Evolutionary conservation across 2,797 vertebrate species (phyloP).

Genomic region (Phrynocephalus vlangalii): DNA sequence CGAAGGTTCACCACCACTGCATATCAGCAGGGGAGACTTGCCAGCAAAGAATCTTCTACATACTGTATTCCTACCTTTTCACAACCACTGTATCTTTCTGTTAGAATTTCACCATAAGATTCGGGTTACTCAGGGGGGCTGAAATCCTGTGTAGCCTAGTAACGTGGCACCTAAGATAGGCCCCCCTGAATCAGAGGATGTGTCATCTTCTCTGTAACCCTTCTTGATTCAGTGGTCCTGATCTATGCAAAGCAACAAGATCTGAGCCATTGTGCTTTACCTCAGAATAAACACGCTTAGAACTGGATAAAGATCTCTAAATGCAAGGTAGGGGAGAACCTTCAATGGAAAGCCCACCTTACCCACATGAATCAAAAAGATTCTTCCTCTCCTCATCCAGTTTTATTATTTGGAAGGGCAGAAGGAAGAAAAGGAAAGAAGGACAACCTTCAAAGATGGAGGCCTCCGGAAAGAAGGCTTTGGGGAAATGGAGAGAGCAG

Average conservation of each 20-base stretch:
- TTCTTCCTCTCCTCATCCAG: not conserved
- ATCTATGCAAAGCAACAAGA: too few species aligned
- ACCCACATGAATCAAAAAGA: not conserved
- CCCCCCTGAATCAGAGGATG: too few species aligned
- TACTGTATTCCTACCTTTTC: too few species aligned
- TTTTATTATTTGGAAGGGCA: not conserved
- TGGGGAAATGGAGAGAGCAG: conserved; percentile 4
- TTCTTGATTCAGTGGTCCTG: too few species aligned
- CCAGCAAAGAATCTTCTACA: too few species aligned
- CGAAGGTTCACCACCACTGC: too few species aligned
- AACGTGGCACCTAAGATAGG: too few species aligned
- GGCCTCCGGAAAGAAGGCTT: conserved; percentile 11
- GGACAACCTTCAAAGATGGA: not conserved
- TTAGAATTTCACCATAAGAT: not conserved
- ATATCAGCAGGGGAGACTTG: too few species aligned
- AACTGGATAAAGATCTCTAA: not conserved
- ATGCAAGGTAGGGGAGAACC: too few species aligned
- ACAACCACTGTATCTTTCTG: too few species aligned
- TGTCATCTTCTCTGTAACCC: too few species aligned
- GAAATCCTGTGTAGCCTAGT: too few species aligned
- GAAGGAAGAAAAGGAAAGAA: not conserved
- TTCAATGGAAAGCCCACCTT: not conserved
- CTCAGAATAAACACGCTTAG: not conserved
- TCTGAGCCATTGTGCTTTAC: not conserved
- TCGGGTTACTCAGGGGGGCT: not conserved